phyloP scores from a whole-genome alignment of 2,888 invertebrate species.

The Argyresthia goedartella region DNA sequence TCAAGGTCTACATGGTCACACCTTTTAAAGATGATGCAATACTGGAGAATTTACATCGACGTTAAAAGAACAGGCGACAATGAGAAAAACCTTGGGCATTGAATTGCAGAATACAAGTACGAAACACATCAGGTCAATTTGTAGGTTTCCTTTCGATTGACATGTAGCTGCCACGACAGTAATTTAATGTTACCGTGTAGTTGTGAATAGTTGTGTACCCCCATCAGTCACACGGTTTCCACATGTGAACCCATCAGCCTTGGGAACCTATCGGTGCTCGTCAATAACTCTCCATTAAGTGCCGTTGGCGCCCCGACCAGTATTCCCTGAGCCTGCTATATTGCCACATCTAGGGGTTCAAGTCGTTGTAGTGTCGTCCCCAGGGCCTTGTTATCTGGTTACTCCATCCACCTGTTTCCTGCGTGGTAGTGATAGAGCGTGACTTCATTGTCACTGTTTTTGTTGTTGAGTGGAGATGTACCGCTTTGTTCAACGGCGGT shows the following conservation, averaged over 20 bases:
- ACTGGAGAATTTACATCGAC: too few species aligned
- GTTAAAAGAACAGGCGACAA: too few species aligned
- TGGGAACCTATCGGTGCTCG: constrained; percentile 2
- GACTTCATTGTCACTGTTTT: constrained; percentile 39
- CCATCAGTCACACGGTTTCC: constrained; percentile 6
- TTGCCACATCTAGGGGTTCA: neutral
- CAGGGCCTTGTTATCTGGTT: neutral
- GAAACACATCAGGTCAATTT: too few species aligned
- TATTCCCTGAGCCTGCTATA: neutral
- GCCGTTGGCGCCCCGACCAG: constrained; percentile 2
- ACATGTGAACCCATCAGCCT: constrained; percentile 1
- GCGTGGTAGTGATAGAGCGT: constrained; percentile 24
- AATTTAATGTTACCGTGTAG: too few species aligned
- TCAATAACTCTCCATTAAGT: constrained; percentile 3
- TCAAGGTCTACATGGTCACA: too few species aligned
- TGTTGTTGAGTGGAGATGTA: constrained; percentile 19
- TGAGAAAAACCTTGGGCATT: too few species aligned
- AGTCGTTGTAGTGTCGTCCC: too few species aligned
- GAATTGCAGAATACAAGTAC: too few species aligned
- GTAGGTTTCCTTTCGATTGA: too few species aligned
- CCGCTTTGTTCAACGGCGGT: constrained; percentile 24
- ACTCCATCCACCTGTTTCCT: constrained; percentile 34
- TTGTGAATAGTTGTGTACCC: too few species aligned
- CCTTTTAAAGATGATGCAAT: too few species aligned
- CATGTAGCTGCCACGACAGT: too few species aligned